Base-by-base conservation (phyloP, 2,797 vertebrate genomes). In the Sandelia bainsii region DNA sequence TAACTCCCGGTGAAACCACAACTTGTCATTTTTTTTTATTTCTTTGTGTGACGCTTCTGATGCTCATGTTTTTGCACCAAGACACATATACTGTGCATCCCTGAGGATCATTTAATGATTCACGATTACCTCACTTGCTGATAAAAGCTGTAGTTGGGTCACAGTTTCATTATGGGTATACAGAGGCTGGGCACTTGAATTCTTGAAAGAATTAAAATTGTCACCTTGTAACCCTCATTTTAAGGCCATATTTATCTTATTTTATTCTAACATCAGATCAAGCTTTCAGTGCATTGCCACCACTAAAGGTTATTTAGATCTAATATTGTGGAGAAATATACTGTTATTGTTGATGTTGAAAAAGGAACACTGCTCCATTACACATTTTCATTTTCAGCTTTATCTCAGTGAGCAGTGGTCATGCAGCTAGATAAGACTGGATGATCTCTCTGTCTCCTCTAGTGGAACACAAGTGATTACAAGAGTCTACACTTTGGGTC, bases 391-490 rank as follows among this genome's bases (percentile, higher is more conserved):
- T 57, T 23, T 17, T 49, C 20, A 37, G 49, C 59, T 73, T 49
- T 68, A 59, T 74, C 54, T 81, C 56, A 61, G 44, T 57, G 13
- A 82, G 44, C 54, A 37, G 42, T 1, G 53, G 56, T 70, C 58
- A 3, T 20, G n/a, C 45, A 45, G 69, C 19, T 52, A 72, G 82
- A 89, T 87, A 85, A 78, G 63, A 67, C 63, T 29, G 45, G 11
- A 76, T 60, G 65, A 25, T 51, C 65, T 78, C 62, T 83, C 59
- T 67, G 84, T 85, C 62, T 81, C 58, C 72, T 80, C 48, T 44
- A 65, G 51, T 72, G 66, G 75, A 83, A 76, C 62, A 81, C 19
- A 66, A 69, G 56, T 79, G 66, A 81, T 80, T 68, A 79, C 23
- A 69, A 78, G 61, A 27, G 53, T 32, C 25, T 51, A 57, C 61